These are phyloP conservation scores for Epirrhoe alternata DNA, from an alignment of 2,888 invertebrate genomes.

Conservation along the genomic window DNA sequence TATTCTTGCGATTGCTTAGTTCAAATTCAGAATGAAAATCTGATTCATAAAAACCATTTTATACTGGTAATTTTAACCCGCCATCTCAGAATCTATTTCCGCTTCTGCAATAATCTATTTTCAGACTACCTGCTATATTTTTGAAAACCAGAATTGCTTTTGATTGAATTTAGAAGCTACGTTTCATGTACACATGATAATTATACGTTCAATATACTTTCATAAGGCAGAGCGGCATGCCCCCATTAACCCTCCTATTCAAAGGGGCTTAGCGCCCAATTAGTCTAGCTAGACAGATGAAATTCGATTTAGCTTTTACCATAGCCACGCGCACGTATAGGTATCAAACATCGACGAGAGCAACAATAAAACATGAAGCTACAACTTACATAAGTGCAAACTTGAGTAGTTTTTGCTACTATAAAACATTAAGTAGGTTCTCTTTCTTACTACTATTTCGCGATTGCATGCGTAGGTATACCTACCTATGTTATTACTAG, in stretches of 20 bases:
- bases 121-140: neutral
- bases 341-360: slow-evolving; percentile 9
- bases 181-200: slow-evolving; percentile 2
- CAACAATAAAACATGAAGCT: neutral
- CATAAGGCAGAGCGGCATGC: slow-evolving; percentile 2
- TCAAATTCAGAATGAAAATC: no score
- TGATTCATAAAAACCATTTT: no score
- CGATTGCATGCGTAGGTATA: no score
- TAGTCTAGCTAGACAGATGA: slow-evolving; percentile 21
- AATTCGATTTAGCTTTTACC: slow-evolving; percentile 17
- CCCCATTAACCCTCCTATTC: slow-evolving; percentile 16
- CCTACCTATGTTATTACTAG: no score
- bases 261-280: slow-evolving; percentile 32
- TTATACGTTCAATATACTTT: slow-evolving; percentile 1
- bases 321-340: neutral
- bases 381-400: no score
- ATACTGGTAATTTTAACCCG: no score
- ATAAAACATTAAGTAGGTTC: no score
- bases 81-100: no score
- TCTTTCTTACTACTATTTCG: no score
- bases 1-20: no score
- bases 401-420: no score
- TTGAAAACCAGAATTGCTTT: neutral
- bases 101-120: neutral
- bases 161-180: neutral